A percentile compares a stretch with the other conserved stretches of the same genome.
Conservation (phyloP, 2,797 vertebrate genomes). For the Arrhamphus sclerolepis region DNA sequence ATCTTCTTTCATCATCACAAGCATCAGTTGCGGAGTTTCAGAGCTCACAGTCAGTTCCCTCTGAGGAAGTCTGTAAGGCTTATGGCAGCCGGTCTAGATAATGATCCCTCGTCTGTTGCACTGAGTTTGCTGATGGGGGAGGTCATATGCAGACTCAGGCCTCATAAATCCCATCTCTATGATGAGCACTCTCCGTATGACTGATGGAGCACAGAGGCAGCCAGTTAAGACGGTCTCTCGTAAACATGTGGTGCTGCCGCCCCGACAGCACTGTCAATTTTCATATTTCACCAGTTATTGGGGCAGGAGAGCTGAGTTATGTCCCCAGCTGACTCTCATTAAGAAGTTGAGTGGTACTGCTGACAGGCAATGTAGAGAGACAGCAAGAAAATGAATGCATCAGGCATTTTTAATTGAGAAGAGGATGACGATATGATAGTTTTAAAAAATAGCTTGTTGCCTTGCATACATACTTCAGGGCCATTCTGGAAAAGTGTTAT, state of each 20-base stretch:
- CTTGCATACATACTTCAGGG: too few species aligned
- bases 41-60: constrained; percentile 56
- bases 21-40: constrained; percentile 13
- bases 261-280: constrained; percentile 76
- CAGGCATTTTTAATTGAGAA: constrained; percentile 13
- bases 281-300: constrained; percentile 81
- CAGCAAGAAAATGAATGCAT: constrained; percentile 11
- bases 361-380: constrained; percentile 10
- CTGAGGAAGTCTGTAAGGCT: constrained; percentile 75
- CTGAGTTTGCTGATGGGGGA: constrained; percentile 42
- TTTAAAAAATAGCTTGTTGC: too few species aligned
- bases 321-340: constrained; percentile 53
- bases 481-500: too few species aligned
- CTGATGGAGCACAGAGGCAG: constrained; percentile 73
- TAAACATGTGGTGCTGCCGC: constrained; percentile 72
- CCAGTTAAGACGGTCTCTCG: constrained; percentile 77
- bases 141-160: constrained; percentile 76
- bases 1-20: too few species aligned
- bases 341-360: constrained; percentile 44
- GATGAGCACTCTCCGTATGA: constrained; percentile 77
- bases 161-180: constrained; percentile 76
- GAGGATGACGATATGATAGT: neutral
- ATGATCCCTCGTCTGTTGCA: constrained; percentile 70
- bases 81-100: constrained; percentile 65
- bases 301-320: constrained; percentile 67